Conservation (phyloP, 1,140 invertebrate species). For the fruit fly (Drosophila melanogaster) region Release_6_plus_ISO1_MT NT_033777.3:7974501-7975000, state of each 20-base stretch:
- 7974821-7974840: slow-evolving; percentile 88
- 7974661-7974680: slow-evolving; percentile 81
- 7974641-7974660: slow-evolving; percentile 85
- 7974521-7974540: slow-evolving; percentile 30
- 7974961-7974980: no score
- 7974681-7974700: slow-evolving; percentile 51
- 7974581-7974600: slow-evolving; percentile 1
- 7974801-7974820: slow-evolving; percentile 82
- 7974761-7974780: slow-evolving; percentile 87
- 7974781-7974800: slow-evolving; percentile 84
- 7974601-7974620: slow-evolving; percentile 16
- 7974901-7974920: neutral
- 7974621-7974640: slow-evolving; percentile 79
- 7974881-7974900: no score
- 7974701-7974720: slow-evolving; percentile 79
- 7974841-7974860: slow-evolving; percentile 89
- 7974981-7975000: neutral
- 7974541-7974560: slow-evolving; percentile 14
- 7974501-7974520: slow-evolving; percentile 48
- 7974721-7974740: slow-evolving; percentile 75
- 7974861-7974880: slow-evolving; percentile 85
- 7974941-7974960: no score
- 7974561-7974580: slow-evolving; percentile 29
- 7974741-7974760: slow-evolving; percentile 86
- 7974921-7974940: neutral